A percentile compares a stretch with the other conserved stretches of the same genome.
phyloP scores from a whole-genome alignment of 2,888 invertebrate species.

The Hirtodrosophila trivittata region DNA sequence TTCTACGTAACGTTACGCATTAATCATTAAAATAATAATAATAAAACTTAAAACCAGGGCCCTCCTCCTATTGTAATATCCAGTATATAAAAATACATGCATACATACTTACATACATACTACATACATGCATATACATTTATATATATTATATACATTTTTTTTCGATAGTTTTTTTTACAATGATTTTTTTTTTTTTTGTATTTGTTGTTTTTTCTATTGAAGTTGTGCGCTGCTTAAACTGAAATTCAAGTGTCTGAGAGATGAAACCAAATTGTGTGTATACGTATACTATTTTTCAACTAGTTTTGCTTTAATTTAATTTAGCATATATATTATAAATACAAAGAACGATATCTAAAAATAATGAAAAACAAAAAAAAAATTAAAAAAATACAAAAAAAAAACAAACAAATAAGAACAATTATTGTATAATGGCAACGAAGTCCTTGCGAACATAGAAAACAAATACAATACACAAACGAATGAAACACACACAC shows the following conservation, averaged over 20 bases:
- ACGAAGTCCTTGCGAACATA: constrained; percentile 65
- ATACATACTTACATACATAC: constrained; percentile 23
- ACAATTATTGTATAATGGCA: constrained; percentile 69
- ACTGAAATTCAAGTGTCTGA: constrained; percentile 75
- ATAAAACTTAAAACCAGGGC: constrained; percentile 10
- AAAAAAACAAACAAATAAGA: constrained; percentile 19
- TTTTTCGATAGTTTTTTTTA: constrained; percentile 20
- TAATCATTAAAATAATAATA: constrained; percentile 29
- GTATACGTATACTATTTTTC: constrained; percentile 78
- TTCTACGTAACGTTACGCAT: constrained; percentile 42
- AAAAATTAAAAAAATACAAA: constrained; percentile 17
- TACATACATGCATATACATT: constrained; percentile 15
- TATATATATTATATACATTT: constrained; percentile 38
- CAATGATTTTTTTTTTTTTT: too few relatives aligned
- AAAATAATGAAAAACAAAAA: constrained; percentile 3
- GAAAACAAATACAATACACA: constrained; percentile 17
- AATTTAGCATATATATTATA: constrained; percentile 57
- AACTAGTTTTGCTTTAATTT: constrained; percentile 78
- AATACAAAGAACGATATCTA: constrained; percentile 1
- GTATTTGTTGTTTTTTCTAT: not conserved
- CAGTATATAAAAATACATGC: constrained; percentile 6
- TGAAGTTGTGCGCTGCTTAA: constrained; percentile 61
- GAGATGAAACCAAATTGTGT: constrained; percentile 76
- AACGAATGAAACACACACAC: constrained; percentile 41
- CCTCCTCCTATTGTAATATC: not conserved